Conservation (phyloP, 2,797 vertebrate species). For the Acipenser transmontanus region DNA sequence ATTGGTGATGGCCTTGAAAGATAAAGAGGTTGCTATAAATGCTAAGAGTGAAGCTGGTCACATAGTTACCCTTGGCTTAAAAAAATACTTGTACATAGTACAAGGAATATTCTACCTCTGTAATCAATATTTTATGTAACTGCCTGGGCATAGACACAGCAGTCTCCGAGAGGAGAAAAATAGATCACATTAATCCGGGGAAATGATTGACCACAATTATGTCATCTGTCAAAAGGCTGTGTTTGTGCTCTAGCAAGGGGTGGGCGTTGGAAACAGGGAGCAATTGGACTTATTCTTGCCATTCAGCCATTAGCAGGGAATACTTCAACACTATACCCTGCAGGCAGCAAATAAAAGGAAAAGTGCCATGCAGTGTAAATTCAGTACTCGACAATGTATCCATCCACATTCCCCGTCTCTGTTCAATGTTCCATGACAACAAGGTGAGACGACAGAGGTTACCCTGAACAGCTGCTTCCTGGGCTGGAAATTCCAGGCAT, state of each 20-base stretch:
- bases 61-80: conserved; percentile 52
- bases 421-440: conserved; percentile 90
- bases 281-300: conserved; percentile 23
- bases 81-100: conserved; percentile 63
- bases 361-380: conserved; percentile 44
- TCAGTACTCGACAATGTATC: conserved; percentile 45
- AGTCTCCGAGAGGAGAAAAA: conserved; percentile 36
- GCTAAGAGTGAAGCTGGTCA: conserved; percentile 31
- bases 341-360: conserved; percentile 25
- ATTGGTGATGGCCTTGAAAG: no score
- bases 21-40: conserved; percentile 14
- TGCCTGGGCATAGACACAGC: conserved; percentile 34
- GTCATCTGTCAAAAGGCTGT: conserved; percentile 22
- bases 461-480: conserved; percentile 92
- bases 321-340: conserved; percentile 20
- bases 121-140: conserved; percentile 67
- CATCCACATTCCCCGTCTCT: conserved; percentile 77
- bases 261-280: no score
- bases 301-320: background rate
- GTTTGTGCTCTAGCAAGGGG: conserved; percentile 5
- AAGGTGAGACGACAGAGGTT: conserved; percentile 95
- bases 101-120: conserved; percentile 48
- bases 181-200: conserved; percentile 43
- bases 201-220: conserved; percentile 36
- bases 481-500: conserved; percentile 86